Evolutionary conservation across 23 tunicate genomes (phyloP), one percentile per base, ranked within the genome.

Genomic region (Styela plicata): DNA sequence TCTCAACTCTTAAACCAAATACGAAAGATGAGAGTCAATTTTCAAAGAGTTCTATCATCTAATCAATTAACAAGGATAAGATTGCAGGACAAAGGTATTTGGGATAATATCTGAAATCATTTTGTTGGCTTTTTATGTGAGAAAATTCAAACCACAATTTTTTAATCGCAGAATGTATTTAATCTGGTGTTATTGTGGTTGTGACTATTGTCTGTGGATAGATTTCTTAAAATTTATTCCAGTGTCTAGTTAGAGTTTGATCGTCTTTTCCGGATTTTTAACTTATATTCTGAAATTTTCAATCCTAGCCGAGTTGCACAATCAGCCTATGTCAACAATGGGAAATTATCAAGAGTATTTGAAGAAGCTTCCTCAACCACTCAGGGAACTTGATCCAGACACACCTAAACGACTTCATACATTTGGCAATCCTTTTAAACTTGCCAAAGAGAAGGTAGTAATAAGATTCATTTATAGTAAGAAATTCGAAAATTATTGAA

Each of bases 381-480:
- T 94, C 32, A 68, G 95, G 27, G 95, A 89, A 73, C 88, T 86
- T 22, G 79, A 90, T 63, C 89, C 92, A n/a, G 98, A 93, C 52
- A 83, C 77, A 31, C 92, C 96, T 29, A 83, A 69, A 66, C 86
- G 94, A 31, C 75, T 89, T 34, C 96, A 95, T 70, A 90, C 96
- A 7, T 95, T 95, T 69, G 99, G 99, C 23, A 95, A 95, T 75
- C 99, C 99, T 2, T 95, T 89, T 52, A 95, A 95, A 64, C 74
- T 88, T 23, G 91, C 95, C 3, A 88, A 93, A 70, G 98, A 93
- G 64, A 88, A 88, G 66, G 71, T 67, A 67, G 16, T 18, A 18
- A 13, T 44, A 44, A 44, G 10, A 13, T n/a, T n/a, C n/a, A 62
- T 62, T 0, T 62, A 62, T 62, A 21, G 65, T 62, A 62, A 62